Evolutionary conservation across 2,113 vertebrate species (phyloP).

Genomic region (Narcine bancroftii): DNA sequence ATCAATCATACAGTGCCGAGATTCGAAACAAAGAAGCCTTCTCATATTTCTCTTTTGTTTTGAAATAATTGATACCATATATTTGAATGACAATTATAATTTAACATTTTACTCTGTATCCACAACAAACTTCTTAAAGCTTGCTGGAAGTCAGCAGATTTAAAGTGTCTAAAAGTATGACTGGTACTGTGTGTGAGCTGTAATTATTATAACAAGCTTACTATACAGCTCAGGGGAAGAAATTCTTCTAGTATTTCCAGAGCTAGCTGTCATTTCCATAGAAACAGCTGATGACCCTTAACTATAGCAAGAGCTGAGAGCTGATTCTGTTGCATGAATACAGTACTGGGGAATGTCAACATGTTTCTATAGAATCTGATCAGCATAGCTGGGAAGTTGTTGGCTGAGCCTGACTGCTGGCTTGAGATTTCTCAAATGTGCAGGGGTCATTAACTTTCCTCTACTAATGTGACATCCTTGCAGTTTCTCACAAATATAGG

Average conservation of each 20-base stretch:
- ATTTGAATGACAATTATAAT: neutral
- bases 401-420: too few species aligned
- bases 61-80: neutral
- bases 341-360: too few species aligned
- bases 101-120: neutral
- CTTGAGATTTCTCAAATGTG: neutral
- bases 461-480: too few species aligned
- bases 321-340: too few species aligned
- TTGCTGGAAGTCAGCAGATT: neutral
- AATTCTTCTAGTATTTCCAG: neutral
- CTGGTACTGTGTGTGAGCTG: neutral
- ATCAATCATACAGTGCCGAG: neutral
- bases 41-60: neutral
- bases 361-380: too few species aligned
- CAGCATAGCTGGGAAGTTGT: too few species aligned
- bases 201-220: conserved; percentile 20
- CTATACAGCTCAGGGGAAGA: neutral
- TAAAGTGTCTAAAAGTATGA: neutral
- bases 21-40: neutral
- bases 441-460: neutral
- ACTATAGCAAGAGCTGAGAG: neutral
- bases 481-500: too few species aligned
- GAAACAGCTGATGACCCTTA: neutral
- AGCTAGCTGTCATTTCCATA: neutral
- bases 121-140: conserved; percentile 21